Base-by-base conservation (phyloP, 2,797 vertebrate genomes). In the Argyrosomus regius region DNA sequence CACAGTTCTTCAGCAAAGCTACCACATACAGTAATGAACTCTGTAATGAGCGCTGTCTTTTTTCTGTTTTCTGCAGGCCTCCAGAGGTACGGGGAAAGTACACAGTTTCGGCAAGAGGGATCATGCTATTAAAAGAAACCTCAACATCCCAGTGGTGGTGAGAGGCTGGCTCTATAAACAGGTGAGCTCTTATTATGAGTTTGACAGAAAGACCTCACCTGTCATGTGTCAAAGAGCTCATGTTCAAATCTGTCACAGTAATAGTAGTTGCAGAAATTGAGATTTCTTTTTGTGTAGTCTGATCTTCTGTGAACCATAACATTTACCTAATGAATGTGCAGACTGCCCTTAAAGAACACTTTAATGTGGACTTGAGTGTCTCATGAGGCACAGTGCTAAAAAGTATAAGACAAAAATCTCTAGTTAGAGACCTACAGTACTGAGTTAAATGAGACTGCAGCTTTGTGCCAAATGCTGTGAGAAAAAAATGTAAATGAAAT, bases 151-250 rank as follows among this genome's bases (percentile, higher is more conserved):
- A 0, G 98, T 99, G 77, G 96, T 99, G 86, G 97, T 99, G 56
- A 96, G 98, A 91, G 98, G 98, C 80, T 99, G 98, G 98, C 96
- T 99, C 48, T 97, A 99, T 88, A 99, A 99, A 81, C 98, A 99
- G 97, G 98, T 99, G 84, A 93, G 91, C 50, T 63, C 48, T 24
- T 13, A n/a, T 20, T 43, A n/a, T 11, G 22, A 64, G 56, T 53
- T 35, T 64, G 41, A 50, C 20, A 54, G 26, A 45, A 73, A 56
- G 16, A 46, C 22, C 48, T 39, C 35, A 39, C 35, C 35, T 39
- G 35, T 39, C 35, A 39, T 9, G 8, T 39, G 35, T 39, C 8
- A 3, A 39, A 39, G 35, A 39, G 35, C 35, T 39, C 35, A 39
- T 8, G 35, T 39, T 39, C 8, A 39, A 8, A 39, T 39, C 35